These are phyloP conservation scores for Irena cyanogastra DNA, from an alignment of 2,113 vertebrate genomes.

Conservation along the genomic window DNA sequence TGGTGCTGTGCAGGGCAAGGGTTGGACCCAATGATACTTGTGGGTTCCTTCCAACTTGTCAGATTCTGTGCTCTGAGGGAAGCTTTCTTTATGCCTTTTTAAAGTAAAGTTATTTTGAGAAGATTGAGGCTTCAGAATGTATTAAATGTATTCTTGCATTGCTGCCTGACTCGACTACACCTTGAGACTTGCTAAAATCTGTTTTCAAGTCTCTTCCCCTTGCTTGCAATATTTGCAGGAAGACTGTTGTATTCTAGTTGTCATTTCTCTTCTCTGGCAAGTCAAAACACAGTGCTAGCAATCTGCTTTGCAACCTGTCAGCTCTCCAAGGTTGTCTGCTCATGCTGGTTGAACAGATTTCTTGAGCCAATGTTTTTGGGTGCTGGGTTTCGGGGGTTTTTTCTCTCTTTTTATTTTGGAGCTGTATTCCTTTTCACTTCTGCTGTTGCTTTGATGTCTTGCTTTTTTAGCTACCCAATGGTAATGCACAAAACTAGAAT, in stretches of 20 bases:
- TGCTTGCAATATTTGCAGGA: neutral
- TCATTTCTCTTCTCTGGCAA: neutral
- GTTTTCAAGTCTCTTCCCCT: neutral
- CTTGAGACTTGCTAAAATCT: neutral
- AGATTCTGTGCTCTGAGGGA: neutral
- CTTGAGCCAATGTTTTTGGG: neutral
- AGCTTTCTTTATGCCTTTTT: neutral
- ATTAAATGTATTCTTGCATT: neutral
- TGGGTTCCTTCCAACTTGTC: neutral
- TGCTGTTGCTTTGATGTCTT: neutral
- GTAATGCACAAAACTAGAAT: neutral
- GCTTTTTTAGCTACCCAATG: neutral
- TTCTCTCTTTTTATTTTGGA: neutral
- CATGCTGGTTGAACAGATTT: constrained; percentile 20
- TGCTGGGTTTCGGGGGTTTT: neutral
- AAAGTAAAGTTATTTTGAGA: neutral
- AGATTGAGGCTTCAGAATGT: neutral
- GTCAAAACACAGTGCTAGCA: neutral
- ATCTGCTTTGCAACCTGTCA: constrained; percentile 23
- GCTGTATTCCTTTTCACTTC: neutral
- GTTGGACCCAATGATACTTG: fast-evolving
- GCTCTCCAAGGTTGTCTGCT: neutral
- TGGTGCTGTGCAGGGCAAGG: neutral
- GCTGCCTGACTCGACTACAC: neutral
- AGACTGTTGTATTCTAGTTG: neutral